phyloP scores from a whole-genome alignment of 2,797 vertebrate genomes.

The Darevskia mixta region DNA sequence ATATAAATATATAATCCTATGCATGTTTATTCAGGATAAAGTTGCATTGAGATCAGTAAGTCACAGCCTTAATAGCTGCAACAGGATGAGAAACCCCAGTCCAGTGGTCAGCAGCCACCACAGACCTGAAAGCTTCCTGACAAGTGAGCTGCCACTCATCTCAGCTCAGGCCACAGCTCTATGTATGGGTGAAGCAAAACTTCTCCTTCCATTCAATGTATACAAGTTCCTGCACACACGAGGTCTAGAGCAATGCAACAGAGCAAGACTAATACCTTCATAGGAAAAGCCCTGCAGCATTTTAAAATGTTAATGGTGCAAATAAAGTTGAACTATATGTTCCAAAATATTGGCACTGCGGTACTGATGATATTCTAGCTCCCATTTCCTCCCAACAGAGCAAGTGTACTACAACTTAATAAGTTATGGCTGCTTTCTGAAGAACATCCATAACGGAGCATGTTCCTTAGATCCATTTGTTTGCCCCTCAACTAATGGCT shows the following conservation, averaged over 20 bases:
- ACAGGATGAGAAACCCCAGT: background rate
- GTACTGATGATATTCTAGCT: background rate
- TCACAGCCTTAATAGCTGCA: background rate
- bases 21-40: background rate
- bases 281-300: background rate
- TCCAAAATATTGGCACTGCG: too few species aligned
- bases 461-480: background rate
- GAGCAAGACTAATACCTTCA: background rate
- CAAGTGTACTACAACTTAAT: background rate
- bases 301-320: background rate
- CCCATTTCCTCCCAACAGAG: background rate
- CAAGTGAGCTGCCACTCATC: background rate
- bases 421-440: slow-evolving; percentile 19
- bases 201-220: background rate
- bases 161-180: background rate
- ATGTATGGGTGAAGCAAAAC: background rate
- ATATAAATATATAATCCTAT: background rate
- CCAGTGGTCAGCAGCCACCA: background rate
- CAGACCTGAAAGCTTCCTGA: background rate
- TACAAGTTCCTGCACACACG: background rate
- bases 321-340: background rate
- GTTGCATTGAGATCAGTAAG: background rate
- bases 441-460: background rate
- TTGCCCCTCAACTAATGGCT: background rate
- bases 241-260: background rate